Evolutionary conservation across 2,888 invertebrate species (phyloP), one percentile per base, ranked within the genome.

Genomic region (Leptinotarsa haldemani): DNA sequence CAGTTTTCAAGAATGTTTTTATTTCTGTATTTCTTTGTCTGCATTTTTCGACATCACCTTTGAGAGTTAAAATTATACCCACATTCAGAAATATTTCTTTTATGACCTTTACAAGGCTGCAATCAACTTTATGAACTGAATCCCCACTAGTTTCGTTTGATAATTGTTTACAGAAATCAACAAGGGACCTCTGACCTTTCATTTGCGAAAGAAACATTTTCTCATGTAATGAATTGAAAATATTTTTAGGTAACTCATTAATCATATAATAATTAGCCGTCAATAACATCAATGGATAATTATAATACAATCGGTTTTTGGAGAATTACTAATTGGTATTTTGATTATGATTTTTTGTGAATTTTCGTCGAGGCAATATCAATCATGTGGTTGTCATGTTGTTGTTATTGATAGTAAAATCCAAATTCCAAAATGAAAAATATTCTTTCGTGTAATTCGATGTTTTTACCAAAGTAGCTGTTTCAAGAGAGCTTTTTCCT

Each of bases 231-330:
- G 4, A 61, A 30, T 61, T n/a, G 2, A 61, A 61, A 61, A 58
- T 40, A 61, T 61, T 61, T 61, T 61, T 30, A 61, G 61, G 61
- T 61, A 61, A 61, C 16, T 61, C 25, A 25, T 30, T 40, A 61
- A 61, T 61, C n/a, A 61, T n/a, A 61, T n/a, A 61, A 40, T 61
- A 61, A 61, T 61, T 61, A 61, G 40, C 61, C 30, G 15, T 40
- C 61, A 40, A 61, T 20, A 61, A 9, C 30, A 61, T 61, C 30
- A 61, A 61, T 61, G 30, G 30, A 9, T 1, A n/a, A 61, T 61
- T 16, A 9, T n/a, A 40, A 16, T 18, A 30, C n/a, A 30, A 61
- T 61, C n/a, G 9, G n/a, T 40, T 30, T 61, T 7, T 12, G 25
- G 30, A 30, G 40, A 61, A 30, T n/a, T 40, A 61, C 40, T 61